A percentile compares a stretch with the other conserved stretches of the same genome.
Evolutionary conservation across 2,888 invertebrate species (phyloP).

Genomic region (Cosmia trapezina): DNA sequence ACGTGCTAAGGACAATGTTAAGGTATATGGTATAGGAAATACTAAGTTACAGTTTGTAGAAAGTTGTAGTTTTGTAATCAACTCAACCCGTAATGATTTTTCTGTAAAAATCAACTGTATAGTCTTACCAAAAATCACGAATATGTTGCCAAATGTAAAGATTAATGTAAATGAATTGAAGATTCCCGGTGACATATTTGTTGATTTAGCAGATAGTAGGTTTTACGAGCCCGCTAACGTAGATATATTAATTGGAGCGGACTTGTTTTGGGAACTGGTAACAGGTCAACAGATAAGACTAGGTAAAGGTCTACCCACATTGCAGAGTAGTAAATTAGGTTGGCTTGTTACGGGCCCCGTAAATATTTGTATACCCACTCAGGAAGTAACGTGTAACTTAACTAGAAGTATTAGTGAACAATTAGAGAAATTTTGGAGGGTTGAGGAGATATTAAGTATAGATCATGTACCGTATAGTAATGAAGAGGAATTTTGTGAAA

Average conservation of each 20-base stretch:
- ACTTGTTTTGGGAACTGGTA: conserved; percentile 9
- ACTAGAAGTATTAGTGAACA: conserved; percentile 13
- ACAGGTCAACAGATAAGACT: conserved; percentile 8
- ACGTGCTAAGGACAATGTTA: not conserved
- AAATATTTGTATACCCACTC: not conserved
- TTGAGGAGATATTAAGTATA: not conserved
- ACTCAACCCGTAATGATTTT: not conserved
- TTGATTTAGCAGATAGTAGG: not conserved
- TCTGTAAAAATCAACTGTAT: conserved; percentile 6
- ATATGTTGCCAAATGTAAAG: conserved; percentile 2
- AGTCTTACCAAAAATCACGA: not conserved
- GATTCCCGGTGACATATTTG: conserved; percentile 6
- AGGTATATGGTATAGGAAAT: conserved; percentile 13
- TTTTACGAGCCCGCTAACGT: conserved; percentile 5
- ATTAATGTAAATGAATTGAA: not conserved
- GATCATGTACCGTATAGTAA: not conserved
- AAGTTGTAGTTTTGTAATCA: not conserved
- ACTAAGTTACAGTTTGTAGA: not conserved
- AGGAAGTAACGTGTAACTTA: conserved; percentile 8
- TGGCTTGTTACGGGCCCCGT: conserved; percentile 13
- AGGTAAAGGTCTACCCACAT: conserved; percentile 8
- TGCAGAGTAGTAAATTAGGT: conserved; percentile 6
- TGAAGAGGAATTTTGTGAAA: conserved; percentile 6
- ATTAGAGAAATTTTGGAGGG: conserved; percentile 17
- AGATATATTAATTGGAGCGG: conserved; percentile 8